Base-by-base conservation (phyloP, 2,888 invertebrate species). In the Polyploca ridens region DNA sequence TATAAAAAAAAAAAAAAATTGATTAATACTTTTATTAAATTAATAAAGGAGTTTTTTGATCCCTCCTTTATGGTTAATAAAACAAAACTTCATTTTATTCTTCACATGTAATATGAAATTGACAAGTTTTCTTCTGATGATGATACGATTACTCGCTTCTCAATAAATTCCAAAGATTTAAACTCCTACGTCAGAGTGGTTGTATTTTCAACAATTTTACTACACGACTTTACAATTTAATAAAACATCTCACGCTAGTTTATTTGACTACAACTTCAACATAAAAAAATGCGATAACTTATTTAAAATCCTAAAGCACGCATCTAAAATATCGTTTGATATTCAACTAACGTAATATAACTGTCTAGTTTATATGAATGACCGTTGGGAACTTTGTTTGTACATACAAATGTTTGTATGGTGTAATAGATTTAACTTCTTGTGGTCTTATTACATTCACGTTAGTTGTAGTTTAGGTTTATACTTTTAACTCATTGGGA, bases 281-380 rank as follows among this genome's bases (percentile, higher is more conserved):
- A 49, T 46, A 62, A 62, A 33, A 33, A 62, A 33, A 35, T n/a
- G 10, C 10, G 19, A n/a, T 49, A 49, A 49, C 49, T 58, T 58
- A 71, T 75, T 70, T 73, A 62, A 67, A 62, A 65, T 16, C 60
- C 66, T 62, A 63, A 63, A 66, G 63, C 41, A 41, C 13, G 58
- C 65, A 66, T n/a, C 62, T 64, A 16, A 69, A 70, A 67, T 72
- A 68, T 67, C 62, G 73, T 75, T 75, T 68, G 57, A 65, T 54
- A 83, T 83, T 83, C 82, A 73, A 75, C 62, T 57, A 54, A 65
- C 70, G 82, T 81, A 70, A 65, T 66, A 64, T 78, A 78, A 78
- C 80, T 79, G 76, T 77, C 69, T 76, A 67, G 69, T 83, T 82
- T 74, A 66, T 81, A 76, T 77, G 79, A 83, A 82, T 78, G 75